A percentile compares a stretch with the other conserved stretches of the same genome.
Evolutionary conservation across 1,140 invertebrate species (phyloP).

Genomic region (Drosophila burlai): DNA sequence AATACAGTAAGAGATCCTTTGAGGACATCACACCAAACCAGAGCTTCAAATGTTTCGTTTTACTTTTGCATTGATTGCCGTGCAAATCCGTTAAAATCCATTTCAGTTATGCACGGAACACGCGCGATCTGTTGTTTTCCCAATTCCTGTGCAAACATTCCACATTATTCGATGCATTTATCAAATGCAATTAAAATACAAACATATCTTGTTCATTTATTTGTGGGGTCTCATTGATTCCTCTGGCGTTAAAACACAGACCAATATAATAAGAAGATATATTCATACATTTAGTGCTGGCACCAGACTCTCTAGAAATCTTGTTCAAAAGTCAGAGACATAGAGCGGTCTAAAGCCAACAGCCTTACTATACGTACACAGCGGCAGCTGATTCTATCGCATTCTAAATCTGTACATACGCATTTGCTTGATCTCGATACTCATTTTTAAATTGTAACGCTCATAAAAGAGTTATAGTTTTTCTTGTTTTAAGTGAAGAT

Average conservation of each 20-base stretch:
- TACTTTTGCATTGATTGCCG: conserved; percentile 6
- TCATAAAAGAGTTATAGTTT: too few species aligned
- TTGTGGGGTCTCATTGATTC: background rate
- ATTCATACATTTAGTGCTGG: too few species aligned
- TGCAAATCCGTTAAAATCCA: conserved; percentile 16
- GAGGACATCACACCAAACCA: background rate
- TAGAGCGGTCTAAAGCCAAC: too few species aligned
- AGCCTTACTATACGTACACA: too few species aligned
- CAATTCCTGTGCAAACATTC: conserved; percentile 38
- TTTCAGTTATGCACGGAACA: conserved; percentile 35
- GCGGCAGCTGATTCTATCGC: too few species aligned
- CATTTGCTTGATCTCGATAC: too few species aligned
- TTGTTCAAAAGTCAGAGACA: too few species aligned
- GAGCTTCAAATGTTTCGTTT: conserved; percentile 12
- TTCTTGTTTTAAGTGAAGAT: background rate
- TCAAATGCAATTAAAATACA: conserved; percentile 59
- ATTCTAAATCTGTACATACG: too few species aligned
- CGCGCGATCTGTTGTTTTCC: conserved; percentile 31
- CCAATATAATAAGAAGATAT: background rate
- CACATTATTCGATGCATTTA: conserved; percentile 62
- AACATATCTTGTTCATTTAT: conserved; percentile 33
- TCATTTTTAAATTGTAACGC: too few species aligned
- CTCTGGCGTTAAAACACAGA: background rate
- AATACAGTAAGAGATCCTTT: conserved; percentile 46
- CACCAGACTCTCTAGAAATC: too few species aligned